Evolutionary conservation across 2,113 vertebrate species (phyloP).

Genomic region (Hypomesus transpacificus): DNA sequence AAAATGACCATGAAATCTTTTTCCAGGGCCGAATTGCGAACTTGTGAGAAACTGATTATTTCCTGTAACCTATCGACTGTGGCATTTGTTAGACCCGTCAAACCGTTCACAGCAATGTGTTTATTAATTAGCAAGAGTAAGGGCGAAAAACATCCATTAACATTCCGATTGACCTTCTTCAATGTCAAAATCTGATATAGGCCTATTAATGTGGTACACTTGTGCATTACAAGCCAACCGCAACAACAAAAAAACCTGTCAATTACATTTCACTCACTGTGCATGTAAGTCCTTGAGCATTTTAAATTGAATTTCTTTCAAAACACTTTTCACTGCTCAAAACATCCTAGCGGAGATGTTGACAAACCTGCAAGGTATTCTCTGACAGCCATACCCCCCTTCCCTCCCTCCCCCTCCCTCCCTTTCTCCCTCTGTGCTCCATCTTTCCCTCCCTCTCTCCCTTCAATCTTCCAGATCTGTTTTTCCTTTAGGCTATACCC

Average conservation of each 20-base stretch:
- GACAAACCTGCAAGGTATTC: slow-evolving; percentile 4
- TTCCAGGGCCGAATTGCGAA: neutral
- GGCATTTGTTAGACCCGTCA: neutral
- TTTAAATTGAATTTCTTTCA: slow-evolving; percentile 35
- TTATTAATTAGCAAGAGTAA: too few relatives aligned
- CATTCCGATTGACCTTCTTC: too few relatives aligned
- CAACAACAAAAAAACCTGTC: neutral
- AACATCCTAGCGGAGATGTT: neutral
- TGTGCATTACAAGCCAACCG: slow-evolving; percentile 4
- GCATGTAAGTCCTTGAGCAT: neutral
- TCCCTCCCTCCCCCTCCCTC: neutral
- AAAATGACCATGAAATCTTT: slow-evolving; percentile 28
- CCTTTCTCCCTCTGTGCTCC: neutral
- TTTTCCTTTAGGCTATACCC: neutral
- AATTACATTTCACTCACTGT: neutral
- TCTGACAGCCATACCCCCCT: neutral
- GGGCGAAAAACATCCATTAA: neutral
- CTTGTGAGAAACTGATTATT: slow-evolving; percentile 12
- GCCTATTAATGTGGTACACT: slow-evolving; percentile 36
- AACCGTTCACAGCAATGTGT: too few relatives aligned
- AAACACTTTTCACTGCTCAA: slow-evolving; percentile 20
- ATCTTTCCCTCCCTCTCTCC: neutral
- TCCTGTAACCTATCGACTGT: neutral
- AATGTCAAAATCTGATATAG: too few relatives aligned
- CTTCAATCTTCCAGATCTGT: neutral